Evolutionary conservation across 1,140 invertebrate genomes (phyloP).

Genomic region (Drosophila burlai): DNA sequence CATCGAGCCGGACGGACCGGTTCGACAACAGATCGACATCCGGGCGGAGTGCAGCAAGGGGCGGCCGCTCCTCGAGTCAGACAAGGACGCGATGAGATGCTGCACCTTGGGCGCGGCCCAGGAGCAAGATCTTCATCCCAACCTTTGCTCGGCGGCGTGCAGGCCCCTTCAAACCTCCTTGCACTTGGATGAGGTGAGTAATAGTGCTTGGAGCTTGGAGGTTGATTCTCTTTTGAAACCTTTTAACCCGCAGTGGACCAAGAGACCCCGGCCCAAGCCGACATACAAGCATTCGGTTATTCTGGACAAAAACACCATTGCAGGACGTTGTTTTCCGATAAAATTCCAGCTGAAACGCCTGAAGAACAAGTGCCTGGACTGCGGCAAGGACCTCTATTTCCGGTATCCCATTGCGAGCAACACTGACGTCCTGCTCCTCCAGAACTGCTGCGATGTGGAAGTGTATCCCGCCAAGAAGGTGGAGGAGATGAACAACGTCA

Average conservation of each 20-base stretch:
- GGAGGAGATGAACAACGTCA: conserved; percentile 63
- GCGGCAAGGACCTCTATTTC: conserved; percentile 30
- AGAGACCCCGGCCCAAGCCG: conserved; percentile 54
- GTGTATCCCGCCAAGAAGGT: conserved; percentile 52
- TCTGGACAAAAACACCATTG: conserved; percentile 47
- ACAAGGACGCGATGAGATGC: neutral
- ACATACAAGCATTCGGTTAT: conserved; percentile 43
- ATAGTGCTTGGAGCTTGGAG: neutral
- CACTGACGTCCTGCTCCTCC: conserved; percentile 46
- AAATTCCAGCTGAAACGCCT: conserved; percentile 54
- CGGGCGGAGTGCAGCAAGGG: conserved; percentile 31
- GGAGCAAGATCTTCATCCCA: conserved; percentile 31
- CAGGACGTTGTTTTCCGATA: conserved; percentile 54
- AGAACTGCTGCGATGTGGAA: conserved; percentile 57
- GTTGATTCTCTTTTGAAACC: neutral
- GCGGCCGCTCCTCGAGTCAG: conserved; percentile 1
- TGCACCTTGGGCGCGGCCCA: conserved; percentile 50
- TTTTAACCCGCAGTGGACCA: conserved; percentile 33
- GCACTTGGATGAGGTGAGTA: conserved; percentile 56
- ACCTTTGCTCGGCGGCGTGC: conserved; percentile 52
- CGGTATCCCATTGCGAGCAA: conserved; percentile 53
- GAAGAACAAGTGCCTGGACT: conserved; percentile 46
- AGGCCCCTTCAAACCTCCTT: conserved; percentile 39
- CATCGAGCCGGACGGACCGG: conserved; percentile 29
- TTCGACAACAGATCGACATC: conserved; percentile 32